Evolutionary conservation across 37 sponge, comb jelly and placozoan species (phyloP).

Genomic region (Petrosia ficiformis): DNA sequence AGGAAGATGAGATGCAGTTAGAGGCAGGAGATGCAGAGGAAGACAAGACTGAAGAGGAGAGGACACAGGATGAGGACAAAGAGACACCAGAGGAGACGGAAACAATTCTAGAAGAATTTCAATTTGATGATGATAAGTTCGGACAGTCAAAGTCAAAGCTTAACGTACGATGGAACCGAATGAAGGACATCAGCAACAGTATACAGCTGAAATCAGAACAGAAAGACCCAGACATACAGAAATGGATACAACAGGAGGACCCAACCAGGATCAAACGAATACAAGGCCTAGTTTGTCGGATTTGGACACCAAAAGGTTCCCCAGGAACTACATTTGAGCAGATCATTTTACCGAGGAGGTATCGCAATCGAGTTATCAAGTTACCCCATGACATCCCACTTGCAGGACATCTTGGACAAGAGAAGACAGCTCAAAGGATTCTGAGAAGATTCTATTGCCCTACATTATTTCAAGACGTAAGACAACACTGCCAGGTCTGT

Average conservation of each 20-base stretch:
- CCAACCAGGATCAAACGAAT: background rate
- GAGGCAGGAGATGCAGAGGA: too few relatives aligned
- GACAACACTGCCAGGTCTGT: constrained; percentile 26
- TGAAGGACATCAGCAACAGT: background rate
- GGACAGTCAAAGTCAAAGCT: background rate
- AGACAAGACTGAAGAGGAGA: too few relatives aligned
- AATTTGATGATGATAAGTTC: too few relatives aligned
- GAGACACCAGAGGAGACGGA: too few relatives aligned
- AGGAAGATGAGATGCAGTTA: background rate
- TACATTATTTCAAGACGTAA: constrained; percentile 37
- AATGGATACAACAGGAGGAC: too few relatives aligned
- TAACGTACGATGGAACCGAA: background rate
- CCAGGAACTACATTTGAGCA: constrained; percentile 13
- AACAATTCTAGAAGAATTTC: too few relatives aligned
- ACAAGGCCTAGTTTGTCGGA: too few relatives aligned
- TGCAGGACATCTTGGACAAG: too few relatives aligned
- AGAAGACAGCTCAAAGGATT: constrained; percentile 51
- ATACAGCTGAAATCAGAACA: background rate
- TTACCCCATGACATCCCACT: too few relatives aligned
- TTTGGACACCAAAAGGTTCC: background rate
- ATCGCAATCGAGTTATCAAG: constrained; percentile 23
- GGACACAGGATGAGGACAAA: too few relatives aligned
- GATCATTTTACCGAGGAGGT: constrained; percentile 42
- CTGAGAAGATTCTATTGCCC: too few relatives aligned
- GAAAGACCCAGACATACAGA: background rate